These are phyloP conservation scores for Sus cebifrons DNA, from an alignment of 2,797 vertebrate genomes.

Conservation along the genomic window DNA sequence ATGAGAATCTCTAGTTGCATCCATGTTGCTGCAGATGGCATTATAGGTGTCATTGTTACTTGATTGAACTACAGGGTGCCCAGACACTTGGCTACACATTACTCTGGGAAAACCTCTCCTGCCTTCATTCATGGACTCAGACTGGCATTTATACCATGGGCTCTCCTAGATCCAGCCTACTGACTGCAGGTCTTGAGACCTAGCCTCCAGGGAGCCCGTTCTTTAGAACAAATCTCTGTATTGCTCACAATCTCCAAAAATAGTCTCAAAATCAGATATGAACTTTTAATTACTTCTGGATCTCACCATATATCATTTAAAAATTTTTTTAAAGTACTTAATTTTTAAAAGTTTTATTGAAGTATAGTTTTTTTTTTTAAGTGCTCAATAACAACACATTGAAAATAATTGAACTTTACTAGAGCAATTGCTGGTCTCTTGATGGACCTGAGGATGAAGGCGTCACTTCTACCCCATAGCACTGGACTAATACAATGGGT, in stretches of 20 bases:
- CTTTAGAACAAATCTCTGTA: background rate
- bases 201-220: no score
- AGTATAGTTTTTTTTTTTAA: background rate
- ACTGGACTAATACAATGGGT: no score
- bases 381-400: no score
- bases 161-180: background rate
- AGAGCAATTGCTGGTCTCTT: background rate
- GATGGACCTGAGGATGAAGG: fast-evolving
- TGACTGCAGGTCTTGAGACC: background rate
- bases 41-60: background rate
- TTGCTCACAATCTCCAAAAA: background rate
- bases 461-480: fast-evolving
- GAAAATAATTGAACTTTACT: background rate
- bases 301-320: background rate
- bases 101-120: no score
- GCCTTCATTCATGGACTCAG: no score
- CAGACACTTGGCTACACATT: no score
- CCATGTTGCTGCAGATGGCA: no score
- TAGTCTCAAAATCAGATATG: background rate
- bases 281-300: background rate
- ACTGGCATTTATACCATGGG: no score
- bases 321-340: no score
- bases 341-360: no score
- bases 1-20: no score
- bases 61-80: background rate